A percentile compares a stretch with the other conserved stretches of the same genome.
These are phyloP conservation scores for Creontiades dilutus DNA, from an alignment of 2,888 invertebrate genomes.

Conservation along the genomic window DNA sequence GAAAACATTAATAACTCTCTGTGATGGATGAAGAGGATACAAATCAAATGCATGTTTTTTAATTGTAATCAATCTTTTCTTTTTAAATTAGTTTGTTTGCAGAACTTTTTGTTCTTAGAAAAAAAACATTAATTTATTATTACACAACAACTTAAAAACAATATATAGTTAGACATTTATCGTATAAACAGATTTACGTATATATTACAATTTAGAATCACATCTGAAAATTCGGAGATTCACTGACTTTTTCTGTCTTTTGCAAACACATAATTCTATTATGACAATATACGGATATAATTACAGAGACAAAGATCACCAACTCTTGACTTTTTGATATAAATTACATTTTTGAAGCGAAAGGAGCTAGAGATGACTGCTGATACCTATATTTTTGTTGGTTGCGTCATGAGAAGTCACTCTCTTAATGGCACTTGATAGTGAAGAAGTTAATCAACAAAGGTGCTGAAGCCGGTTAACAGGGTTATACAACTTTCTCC, in stretches of 20 bases:
- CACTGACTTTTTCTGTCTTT: background rate
- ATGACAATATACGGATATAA: background rate
- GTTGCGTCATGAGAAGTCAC: background rate
- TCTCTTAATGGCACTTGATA: constrained; percentile 1
- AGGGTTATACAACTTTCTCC: too few relatives aligned
- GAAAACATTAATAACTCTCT: too few relatives aligned
- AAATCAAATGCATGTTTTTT: too few relatives aligned
- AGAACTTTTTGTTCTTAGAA: background rate
- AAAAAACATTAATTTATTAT: background rate
- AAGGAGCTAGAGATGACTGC: background rate
- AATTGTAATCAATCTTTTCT: background rate
- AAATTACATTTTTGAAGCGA: background rate
- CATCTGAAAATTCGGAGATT: constrained; percentile 24
- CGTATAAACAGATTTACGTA: constrained; percentile 37
- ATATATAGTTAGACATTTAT: background rate
- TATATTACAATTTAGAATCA: constrained; percentile 16
- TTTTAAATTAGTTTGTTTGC: background rate
- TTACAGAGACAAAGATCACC: background rate
- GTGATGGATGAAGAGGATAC: too few relatives aligned
- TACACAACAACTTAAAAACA: constrained; percentile 17
- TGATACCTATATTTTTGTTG: background rate
- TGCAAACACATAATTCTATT: background rate
- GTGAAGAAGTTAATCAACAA: too few relatives aligned
- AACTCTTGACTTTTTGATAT: background rate
- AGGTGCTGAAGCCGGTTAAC: too few relatives aligned